Evolutionary conservation across 2,888 invertebrate species (phyloP).

Genomic region (Latheticus oryzae): DNA sequence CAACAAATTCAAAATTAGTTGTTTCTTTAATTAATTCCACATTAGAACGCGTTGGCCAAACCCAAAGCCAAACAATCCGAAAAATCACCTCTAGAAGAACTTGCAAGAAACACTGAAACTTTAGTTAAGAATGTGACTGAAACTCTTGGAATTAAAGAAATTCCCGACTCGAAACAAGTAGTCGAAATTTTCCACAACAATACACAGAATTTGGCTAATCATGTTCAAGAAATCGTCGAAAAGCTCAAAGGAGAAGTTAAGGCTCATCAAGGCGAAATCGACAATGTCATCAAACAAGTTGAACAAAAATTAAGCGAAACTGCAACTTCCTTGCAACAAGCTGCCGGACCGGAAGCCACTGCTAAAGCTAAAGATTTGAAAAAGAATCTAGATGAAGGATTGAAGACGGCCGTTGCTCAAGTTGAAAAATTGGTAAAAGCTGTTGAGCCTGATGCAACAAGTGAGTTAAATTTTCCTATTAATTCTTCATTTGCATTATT

Average conservation of each 20-base stretch:
- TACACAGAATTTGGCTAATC: slow-evolving; percentile 56
- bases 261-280: slow-evolving; percentile 54
- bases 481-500: too few relatives aligned
- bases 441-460: slow-evolving; percentile 58
- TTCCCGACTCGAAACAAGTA: slow-evolving; percentile 57
- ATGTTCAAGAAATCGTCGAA: slow-evolving; percentile 54
- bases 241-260: slow-evolving; percentile 58
- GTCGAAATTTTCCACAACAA: slow-evolving; percentile 53
- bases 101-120: slow-evolving; percentile 50
- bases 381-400: slow-evolving; percentile 55
- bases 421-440: slow-evolving; percentile 58
- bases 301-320: slow-evolving; percentile 55
- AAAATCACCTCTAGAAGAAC: slow-evolving; percentile 50
- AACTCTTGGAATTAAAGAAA: slow-evolving; percentile 50
- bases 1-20: slow-evolving; percentile 1
- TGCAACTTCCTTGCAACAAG: slow-evolving; percentile 52
- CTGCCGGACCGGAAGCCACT: slow-evolving; percentile 58
- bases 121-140: slow-evolving; percentile 54
- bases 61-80: slow-evolving; percentile 47
- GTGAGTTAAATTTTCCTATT: too few relatives aligned
- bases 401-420: slow-evolving; percentile 57
- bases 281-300: slow-evolving; percentile 56
- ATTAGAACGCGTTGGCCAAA: slow-evolving; percentile 46
- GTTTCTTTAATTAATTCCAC: slow-evolving; percentile 13
- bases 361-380: slow-evolving; percentile 59